Conservation (phyloP, 2,797 vertebrate genomes). For the Gymnopithys bicolor region DNA sequence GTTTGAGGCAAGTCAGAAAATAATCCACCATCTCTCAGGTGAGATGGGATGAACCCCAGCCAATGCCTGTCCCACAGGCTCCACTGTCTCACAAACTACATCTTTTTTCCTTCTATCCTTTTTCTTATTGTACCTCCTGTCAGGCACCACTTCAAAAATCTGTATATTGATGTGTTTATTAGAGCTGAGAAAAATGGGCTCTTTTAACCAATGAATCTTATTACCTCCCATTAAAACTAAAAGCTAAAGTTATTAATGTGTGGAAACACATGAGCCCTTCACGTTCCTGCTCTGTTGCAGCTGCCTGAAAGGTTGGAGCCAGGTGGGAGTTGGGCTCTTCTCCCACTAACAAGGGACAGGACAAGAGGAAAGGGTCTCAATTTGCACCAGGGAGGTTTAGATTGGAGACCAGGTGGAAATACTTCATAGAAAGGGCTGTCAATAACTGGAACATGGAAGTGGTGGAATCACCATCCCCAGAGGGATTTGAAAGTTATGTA, state of each 20-base stretch:
- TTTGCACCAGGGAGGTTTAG: background rate
- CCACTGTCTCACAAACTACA: background rate
- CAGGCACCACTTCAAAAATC: background rate
- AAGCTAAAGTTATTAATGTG: background rate
- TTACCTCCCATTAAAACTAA: background rate
- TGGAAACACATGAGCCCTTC: background rate
- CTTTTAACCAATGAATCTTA: background rate
- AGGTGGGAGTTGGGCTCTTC: background rate
- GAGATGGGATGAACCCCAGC: background rate
- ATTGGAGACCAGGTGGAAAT: background rate
- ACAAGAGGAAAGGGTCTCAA: background rate
- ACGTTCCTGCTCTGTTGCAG: background rate
- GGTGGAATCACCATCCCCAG: background rate
- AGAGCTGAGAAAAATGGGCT: background rate
- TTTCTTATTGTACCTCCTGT: background rate
- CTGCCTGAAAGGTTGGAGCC: background rate
- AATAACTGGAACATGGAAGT: background rate
- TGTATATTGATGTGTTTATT: background rate
- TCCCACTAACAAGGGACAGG: background rate
- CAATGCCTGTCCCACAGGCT: background rate
- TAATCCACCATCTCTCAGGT: background rate
- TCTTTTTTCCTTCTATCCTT: background rate
- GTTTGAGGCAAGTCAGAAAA: background rate
- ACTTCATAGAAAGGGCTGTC: background rate
- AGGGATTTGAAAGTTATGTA: background rate